phyloP scores from a whole-genome alignment of 2,888 invertebrate genomes.

The Seira sanloemensis region DNA sequence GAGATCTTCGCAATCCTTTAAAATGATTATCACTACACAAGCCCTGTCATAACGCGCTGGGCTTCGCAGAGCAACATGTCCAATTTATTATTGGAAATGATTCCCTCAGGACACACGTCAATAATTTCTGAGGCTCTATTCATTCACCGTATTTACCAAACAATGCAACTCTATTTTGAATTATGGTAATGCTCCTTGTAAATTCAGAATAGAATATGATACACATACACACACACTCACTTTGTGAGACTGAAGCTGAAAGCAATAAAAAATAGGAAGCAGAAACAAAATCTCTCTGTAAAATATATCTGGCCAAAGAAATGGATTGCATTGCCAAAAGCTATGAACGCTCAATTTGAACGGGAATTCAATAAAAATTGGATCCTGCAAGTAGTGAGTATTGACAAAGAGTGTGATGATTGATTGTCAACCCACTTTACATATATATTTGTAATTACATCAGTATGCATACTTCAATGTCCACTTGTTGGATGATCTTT shows the following conservation, averaged over 20 bases:
- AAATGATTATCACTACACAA: background rate
- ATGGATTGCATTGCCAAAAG: background rate
- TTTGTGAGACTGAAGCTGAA: background rate
- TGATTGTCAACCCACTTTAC: conserved; percentile 53
- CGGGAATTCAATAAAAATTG: background rate
- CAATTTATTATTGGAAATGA: background rate
- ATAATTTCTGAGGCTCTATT: conserved; percentile 27
- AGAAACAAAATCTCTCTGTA: too few relatives aligned
- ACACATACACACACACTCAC: too few relatives aligned
- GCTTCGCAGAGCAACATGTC: background rate
- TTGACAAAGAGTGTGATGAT: conserved; percentile 37
- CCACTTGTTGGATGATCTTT: background rate
- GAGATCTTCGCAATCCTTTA: background rate
- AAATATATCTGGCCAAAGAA: conserved; percentile 36
- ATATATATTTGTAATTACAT: too few relatives aligned
- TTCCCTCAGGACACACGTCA: conserved; percentile 49
- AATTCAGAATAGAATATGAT: too few relatives aligned
- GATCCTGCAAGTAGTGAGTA: too few relatives aligned
- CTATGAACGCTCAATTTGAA: background rate
- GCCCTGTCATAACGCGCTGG: background rate
- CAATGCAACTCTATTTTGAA: background rate
- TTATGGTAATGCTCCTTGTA: too few relatives aligned
- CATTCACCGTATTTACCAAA: background rate
- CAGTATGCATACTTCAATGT: too few relatives aligned
- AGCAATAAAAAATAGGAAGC: conserved; percentile 35